A percentile compares a stretch with the other conserved stretches of the same genome.
Evolutionary conservation across 2,113 vertebrate species (phyloP).

Genomic region (Calyptomena viridis): DNA sequence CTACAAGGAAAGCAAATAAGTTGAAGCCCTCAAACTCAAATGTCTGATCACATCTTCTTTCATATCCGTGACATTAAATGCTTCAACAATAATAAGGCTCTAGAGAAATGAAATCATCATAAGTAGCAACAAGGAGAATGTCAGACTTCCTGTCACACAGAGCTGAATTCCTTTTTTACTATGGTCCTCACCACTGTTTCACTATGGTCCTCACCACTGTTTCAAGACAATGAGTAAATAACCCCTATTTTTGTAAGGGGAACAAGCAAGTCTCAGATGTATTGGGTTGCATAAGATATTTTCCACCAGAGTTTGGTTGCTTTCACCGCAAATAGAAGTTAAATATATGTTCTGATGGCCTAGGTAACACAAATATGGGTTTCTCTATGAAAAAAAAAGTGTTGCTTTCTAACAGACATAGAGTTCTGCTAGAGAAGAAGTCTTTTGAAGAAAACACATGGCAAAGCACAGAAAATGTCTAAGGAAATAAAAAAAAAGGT

Average conservation of each 20-base stretch:
- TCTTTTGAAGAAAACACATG: neutral
- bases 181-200: neutral
- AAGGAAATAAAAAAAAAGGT: neutral
- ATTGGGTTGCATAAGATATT: neutral
- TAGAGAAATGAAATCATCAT: neutral
- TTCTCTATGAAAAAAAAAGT: neutral
- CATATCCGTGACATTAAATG: neutral
- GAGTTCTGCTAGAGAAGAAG: neutral
- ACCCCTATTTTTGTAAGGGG: neutral
- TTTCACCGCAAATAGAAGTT: constrained; percentile 12
- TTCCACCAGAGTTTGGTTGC: constrained; percentile 31
- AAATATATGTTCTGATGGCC: neutral
- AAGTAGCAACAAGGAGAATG: neutral
- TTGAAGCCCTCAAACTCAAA: neutral
- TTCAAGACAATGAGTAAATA: neutral
- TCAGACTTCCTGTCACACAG: neutral
- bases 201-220: neutral
- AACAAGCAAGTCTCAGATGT: neutral
- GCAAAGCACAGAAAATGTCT: neutral
- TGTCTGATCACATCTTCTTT: neutral
- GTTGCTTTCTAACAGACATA: neutral
- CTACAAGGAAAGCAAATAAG: neutral
- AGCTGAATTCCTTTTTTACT: neutral
- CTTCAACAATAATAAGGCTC: neutral
- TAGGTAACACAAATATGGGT: neutral